phyloP scores from a whole-genome alignment of 2,888 invertebrate species.

The Nasonia oneida region DNA sequence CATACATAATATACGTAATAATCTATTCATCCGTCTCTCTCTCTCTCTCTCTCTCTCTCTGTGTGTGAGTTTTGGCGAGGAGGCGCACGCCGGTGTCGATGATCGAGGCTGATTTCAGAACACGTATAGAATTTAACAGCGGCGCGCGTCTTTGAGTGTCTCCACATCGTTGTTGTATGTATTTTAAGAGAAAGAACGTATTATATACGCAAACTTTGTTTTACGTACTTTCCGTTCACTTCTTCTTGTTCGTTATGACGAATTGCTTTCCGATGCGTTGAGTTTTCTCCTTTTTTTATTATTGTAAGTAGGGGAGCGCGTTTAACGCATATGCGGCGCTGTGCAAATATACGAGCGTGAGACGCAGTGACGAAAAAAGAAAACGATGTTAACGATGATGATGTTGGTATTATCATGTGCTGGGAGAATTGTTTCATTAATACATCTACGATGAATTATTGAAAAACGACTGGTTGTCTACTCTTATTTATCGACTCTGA shows the following conservation, averaged over 20 bases:
- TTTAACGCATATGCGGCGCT: conserved; percentile 34
- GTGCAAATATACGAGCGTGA: conserved; percentile 45
- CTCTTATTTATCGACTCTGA: neutral
- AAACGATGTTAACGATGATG: neutral
- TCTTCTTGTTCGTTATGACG: neutral
- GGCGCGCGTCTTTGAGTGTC: neutral
- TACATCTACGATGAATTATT: conserved; percentile 55
- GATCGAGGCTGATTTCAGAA: conserved; percentile 32
- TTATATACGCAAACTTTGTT: neutral
- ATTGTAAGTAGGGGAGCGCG: conserved; percentile 29
- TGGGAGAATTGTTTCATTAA: conserved; percentile 57
- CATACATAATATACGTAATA: conserved; percentile 1
- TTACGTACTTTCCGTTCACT: neutral
- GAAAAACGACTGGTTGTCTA: conserved; percentile 37
- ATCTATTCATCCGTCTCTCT: neutral
- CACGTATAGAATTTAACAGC: neutral
- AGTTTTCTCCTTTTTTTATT: conserved; percentile 29
- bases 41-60: neutral
- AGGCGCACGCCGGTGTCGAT: neutral
- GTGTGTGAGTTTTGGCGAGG: neutral
- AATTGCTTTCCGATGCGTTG: conserved; percentile 18
- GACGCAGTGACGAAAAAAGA: neutral
- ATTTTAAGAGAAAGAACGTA: conserved; percentile 4
- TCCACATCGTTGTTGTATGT: neutral
- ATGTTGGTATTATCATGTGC: conserved; percentile 44